Conservation (phyloP, 2,888 invertebrate genomes). For the Synanthedon andrenaeformis region DNA sequence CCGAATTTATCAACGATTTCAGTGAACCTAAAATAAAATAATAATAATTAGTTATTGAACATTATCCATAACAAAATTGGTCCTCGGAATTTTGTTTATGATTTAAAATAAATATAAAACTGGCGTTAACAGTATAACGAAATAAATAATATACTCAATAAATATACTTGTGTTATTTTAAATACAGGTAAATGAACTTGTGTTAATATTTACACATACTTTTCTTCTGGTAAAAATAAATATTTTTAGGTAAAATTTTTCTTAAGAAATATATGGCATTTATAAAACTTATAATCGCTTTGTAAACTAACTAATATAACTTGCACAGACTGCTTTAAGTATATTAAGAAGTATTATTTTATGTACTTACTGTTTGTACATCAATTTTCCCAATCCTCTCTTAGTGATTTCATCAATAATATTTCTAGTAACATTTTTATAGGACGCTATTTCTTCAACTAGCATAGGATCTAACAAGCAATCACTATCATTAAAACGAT, state of each 20-base stretch:
- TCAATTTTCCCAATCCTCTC: constrained; percentile 52
- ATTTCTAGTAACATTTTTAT: constrained; percentile 48
- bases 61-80: no score
- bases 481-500: constrained; percentile 14
- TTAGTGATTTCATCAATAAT: constrained; percentile 55
- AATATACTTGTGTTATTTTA: no score
- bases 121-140: neutral
- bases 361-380: constrained; percentile 54
- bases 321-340: no score
- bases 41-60: neutral
- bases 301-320: no score
- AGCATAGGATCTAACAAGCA: constrained; percentile 20
- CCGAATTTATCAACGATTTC: constrained; percentile 69
- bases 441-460: constrained; percentile 67
- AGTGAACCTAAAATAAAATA: constrained; percentile 24
- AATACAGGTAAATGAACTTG: no score
- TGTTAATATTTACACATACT: no score
- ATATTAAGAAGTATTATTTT: no score
- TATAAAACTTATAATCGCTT: no score
- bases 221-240: no score
- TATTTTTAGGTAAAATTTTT: no score
- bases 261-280: no score
- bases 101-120: neutral
- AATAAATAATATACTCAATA: neutral
- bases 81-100: no score